Base-by-base conservation (phyloP, 2,797 vertebrate species). In the Rhadinocentrus ornatus region DNA sequence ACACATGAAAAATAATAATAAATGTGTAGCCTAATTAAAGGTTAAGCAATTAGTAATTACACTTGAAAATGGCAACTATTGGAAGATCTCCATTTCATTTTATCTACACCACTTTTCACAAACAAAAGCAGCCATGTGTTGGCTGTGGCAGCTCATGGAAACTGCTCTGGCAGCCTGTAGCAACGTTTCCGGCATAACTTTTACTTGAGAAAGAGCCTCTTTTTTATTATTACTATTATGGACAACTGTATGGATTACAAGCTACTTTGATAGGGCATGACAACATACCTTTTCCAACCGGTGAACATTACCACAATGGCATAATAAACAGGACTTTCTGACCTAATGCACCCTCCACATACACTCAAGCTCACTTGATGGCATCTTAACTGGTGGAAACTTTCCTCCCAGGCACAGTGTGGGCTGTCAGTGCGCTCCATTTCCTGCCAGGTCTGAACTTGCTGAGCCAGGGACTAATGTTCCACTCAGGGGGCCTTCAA, bases 381-480 rank as follows among this genome's bases (percentile, higher is more conserved):
- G 71, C 75, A 84, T 85, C 79, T 86, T 86, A 88, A 86, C 74
- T 61, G 78, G 84, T 88, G 88, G 88, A 89, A 91, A 87, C 82
- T 82, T 88, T 79, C 81, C 81, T 70, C 74, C 71, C 69, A 71
- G 73, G 79, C 82, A 86, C 69, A 82, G 69, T 75, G 66, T 80
- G 61, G 75, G 72, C 76, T 91, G 75, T 89, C 86, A 82, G 66
- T 78, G 75, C 88, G 71, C 86, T 78, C 66, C 72, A 78, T 90
- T 89, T 89, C 70, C 80, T 86, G 81, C 84, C 85, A 90, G 83
- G 60, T 75, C 81, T 80, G 76, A 84, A 86, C 78, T 72, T 77
- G 80, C 81, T 88, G 85, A 91, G 88, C 82, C 85, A 81, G 81
- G 80, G 83, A 85, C 81, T 92, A 86, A 86, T 86, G 82, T 93